phyloP scores from a whole-genome alignment of 2,797 vertebrate genomes.

The Gymnodraco acuticeps region DNA sequence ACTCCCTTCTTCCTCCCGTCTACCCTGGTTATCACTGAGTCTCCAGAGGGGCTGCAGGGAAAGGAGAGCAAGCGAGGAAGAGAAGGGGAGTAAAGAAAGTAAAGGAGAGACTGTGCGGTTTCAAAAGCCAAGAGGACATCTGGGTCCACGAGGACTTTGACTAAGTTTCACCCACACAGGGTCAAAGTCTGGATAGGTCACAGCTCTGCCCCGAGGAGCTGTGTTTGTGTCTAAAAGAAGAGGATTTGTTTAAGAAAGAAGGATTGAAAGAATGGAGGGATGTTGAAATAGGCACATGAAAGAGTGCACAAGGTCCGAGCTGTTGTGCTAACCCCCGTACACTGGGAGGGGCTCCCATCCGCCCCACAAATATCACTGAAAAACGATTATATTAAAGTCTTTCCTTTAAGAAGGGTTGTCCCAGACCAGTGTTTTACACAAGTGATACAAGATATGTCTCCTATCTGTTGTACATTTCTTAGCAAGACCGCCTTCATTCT shows the following conservation, averaged over 20 bases:
- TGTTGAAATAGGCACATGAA: conserved; percentile 75
- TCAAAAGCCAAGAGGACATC: conserved; percentile 67
- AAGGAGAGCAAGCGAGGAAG: conserved; percentile 55
- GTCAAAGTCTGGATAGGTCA: conserved; percentile 68
- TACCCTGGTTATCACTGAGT: conserved; percentile 79
- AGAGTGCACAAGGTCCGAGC: conserved; percentile 69
- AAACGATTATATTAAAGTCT: conserved; percentile 34
- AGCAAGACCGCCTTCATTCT: background rate
- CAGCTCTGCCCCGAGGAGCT: conserved; percentile 32
- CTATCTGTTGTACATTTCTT: background rate
- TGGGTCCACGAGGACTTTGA: conserved; percentile 63
- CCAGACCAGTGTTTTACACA: background rate
- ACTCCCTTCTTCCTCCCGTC: conserved; percentile 79
- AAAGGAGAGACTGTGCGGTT: conserved; percentile 56
- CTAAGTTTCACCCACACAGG: conserved; percentile 70
- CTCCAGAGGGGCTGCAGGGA: conserved; percentile 74
- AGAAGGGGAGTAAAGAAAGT: conserved; percentile 48
- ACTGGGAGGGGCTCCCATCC: conserved; percentile 53
- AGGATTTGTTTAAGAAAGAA: conserved; percentile 72
- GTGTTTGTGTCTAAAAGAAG: conserved; percentile 49
- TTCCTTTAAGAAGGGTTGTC: conserved; percentile 11
- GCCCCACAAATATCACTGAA: conserved; percentile 45
- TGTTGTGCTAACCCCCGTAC: conserved; percentile 74
- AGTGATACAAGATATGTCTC: background rate
- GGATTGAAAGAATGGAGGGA: conserved; percentile 47